Evolutionary conservation across 1,140 invertebrate genomes (phyloP).

Genomic region (Heliconius congener): DNA sequence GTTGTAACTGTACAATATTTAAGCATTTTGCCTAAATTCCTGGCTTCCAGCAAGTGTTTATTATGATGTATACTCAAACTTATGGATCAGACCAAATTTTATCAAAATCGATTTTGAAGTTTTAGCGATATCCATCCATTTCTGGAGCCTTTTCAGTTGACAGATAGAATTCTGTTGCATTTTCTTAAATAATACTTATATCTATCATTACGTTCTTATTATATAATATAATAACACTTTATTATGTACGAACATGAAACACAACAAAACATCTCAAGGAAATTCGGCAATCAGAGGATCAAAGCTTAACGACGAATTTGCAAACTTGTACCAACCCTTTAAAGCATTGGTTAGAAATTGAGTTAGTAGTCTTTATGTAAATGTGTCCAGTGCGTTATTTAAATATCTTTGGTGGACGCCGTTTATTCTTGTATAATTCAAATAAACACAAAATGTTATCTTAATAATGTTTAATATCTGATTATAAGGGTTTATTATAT

Average conservation of each 20-base stretch:
- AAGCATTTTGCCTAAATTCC: too few species aligned
- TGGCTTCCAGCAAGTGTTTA: too few species aligned
- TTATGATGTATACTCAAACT: too few species aligned
- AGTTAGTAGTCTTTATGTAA: slow-evolving; percentile 31
- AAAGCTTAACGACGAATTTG: not conserved
- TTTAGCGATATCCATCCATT: too few species aligned
- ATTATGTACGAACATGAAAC: not conserved
- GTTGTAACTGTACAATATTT: too few species aligned
- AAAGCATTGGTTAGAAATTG: slow-evolving; percentile 31
- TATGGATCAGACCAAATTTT: too few species aligned
- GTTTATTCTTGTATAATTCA: slow-evolving; percentile 21
- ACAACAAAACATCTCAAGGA: not conserved
- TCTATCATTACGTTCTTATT: too few species aligned
- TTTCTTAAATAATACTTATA: too few species aligned
- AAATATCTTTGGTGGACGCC: slow-evolving; percentile 31
- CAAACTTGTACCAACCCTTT: slow-evolving; percentile 24
- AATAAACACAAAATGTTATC: slow-evolving; percentile 11
- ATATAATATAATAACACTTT: too few species aligned
- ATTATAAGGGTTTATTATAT: not conserved
- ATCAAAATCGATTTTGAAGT: too few species aligned
- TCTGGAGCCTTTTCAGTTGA: too few species aligned
- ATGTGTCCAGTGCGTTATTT: slow-evolving; percentile 26
- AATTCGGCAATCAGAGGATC: not conserved
- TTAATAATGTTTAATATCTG: not conserved
- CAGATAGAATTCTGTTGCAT: too few species aligned